Conservation (phyloP, 2,888 invertebrate genomes). For the Allophyes oxyacanthae region DNA sequence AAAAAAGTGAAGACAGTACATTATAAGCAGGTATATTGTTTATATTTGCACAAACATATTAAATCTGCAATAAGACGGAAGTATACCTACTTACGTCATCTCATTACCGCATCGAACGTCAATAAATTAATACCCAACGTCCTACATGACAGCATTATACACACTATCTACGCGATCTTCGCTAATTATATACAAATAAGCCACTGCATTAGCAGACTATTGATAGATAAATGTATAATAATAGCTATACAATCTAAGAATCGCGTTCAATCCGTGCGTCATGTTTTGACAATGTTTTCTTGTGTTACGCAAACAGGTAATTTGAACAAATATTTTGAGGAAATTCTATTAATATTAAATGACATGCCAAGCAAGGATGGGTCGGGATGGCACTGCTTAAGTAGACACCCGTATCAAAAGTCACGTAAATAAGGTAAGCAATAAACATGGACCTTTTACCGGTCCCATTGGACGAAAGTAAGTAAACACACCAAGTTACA, state of each 20-base stretch:
- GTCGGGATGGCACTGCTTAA: slow-evolving; percentile 50
- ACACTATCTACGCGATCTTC: too few species aligned
- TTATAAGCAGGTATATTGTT: too few species aligned
- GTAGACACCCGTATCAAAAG: slow-evolving; percentile 60
- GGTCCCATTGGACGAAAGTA: slow-evolving; percentile 55
- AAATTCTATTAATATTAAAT: slow-evolving; percentile 56
- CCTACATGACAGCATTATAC: too few species aligned
- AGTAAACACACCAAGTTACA: slow-evolving; percentile 42
- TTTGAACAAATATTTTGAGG: slow-evolving; percentile 57
- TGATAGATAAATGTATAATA: not conserved
- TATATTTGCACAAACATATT: too few species aligned
- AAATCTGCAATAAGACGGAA: too few species aligned
- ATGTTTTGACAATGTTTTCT: not conserved
- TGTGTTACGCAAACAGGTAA: slow-evolving; percentile 19
- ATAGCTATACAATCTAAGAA: not conserved
- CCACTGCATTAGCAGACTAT: not conserved
- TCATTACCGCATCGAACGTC: too few species aligned
- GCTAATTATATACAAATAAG: too few species aligned
- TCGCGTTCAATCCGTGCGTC: not conserved
- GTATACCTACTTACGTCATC: too few species aligned
- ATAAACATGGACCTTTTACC: slow-evolving; percentile 56
- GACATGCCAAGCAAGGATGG: slow-evolving; percentile 53
- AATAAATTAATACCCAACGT: too few species aligned
- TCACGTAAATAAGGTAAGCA: slow-evolving; percentile 61
- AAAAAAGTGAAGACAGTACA: too few species aligned